Percentiles rank a stretch among this genome's conserved stretches.
These are phyloP conservation scores for Thermophis baileyi DNA, from an alignment of 2,113 vertebrate genomes.

Conservation along the genomic window DNA sequence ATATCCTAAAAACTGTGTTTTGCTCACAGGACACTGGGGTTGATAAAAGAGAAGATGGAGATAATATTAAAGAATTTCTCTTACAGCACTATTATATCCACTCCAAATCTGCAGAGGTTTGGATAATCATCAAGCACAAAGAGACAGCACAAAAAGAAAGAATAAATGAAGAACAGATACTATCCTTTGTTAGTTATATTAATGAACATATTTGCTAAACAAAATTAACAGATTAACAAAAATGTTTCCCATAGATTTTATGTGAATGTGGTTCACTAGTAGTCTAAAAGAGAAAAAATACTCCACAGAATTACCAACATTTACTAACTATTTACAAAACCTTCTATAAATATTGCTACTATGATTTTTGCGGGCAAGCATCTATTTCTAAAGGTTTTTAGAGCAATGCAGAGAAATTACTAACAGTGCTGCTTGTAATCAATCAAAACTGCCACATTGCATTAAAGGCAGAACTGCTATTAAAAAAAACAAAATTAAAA, in stretches of 20 bases:
- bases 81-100: background rate
- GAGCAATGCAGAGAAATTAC: background rate
- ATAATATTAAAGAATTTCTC: background rate
- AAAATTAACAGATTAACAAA: background rate
- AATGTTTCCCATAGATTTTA: background rate
- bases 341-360: background rate
- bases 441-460: background rate
- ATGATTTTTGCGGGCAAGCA: background rate
- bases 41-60: background rate
- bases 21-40: background rate
- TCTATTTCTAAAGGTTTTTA: background rate
- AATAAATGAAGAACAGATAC: background rate
- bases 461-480: background rate
- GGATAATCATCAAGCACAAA: background rate
- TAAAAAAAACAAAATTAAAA: background rate
- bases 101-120: background rate
- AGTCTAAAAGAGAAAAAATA: background rate
- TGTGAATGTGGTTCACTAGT: background rate
- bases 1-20: background rate
- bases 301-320: background rate
- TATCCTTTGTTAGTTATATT: background rate
- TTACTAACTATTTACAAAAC: background rate
- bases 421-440: background rate
- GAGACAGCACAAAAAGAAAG: background rate
- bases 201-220: background rate